These are phyloP conservation scores for Saccostrea glomerata DNA, from an alignment of 1,140 invertebrate species.

Conservation along the genomic window DNA sequence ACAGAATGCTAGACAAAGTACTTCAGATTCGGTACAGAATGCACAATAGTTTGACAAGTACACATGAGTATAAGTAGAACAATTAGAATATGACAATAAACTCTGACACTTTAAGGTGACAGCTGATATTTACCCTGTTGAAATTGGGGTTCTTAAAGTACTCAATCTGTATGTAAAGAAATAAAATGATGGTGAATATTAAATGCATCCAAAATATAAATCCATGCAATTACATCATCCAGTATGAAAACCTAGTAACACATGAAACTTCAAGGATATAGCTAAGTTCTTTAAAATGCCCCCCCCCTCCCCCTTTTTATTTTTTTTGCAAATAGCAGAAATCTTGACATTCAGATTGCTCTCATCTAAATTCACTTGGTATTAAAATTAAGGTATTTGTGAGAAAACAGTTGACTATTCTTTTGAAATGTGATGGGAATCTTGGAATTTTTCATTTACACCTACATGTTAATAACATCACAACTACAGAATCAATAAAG, in stretches of 20 bases:
- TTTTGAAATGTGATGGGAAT: no score
- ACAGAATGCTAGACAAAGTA: not conserved
- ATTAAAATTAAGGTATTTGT: no score
- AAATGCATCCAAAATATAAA: not conserved
- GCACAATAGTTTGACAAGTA: not conserved
- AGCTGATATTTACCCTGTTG: conserved; percentile 20
- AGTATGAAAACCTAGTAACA: not conserved
- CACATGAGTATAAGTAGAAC: not conserved
- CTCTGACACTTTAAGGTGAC: not conserved
- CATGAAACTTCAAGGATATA: not conserved
- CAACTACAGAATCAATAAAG: no score
- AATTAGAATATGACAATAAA: not conserved
- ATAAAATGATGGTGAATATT: not conserved
- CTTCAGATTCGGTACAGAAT: not conserved
- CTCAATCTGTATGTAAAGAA: not conserved
- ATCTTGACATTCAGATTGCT: no score
- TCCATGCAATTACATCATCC: not conserved
- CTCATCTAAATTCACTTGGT: no score
- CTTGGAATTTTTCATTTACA: no score
- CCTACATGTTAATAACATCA: no score
- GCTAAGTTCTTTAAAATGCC: no score
- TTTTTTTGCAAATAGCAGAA: no score
- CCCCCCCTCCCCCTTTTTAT: no score
- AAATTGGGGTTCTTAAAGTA: conserved; percentile 12
- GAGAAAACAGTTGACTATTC: no score